A percentile compares a stretch with the other conserved stretches of the same genome.
These are phyloP conservation scores for Spea bombifrons DNA, from an alignment of 2,113 vertebrate species.

Conservation along the genomic window DNA sequence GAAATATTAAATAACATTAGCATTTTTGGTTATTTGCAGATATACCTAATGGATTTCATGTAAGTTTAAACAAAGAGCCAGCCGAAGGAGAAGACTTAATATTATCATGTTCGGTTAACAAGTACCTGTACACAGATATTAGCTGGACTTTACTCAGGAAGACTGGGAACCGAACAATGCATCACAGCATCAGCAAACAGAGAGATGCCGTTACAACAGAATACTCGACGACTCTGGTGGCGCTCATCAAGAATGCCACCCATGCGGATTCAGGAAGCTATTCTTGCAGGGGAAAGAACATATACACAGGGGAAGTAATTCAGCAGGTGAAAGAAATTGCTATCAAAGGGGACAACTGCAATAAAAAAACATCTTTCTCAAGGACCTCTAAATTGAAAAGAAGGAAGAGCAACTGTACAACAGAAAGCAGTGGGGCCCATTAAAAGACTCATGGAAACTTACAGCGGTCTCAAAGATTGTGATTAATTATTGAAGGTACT, in stretches of 20 bases:
- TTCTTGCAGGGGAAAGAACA: slow-evolving; percentile 78
- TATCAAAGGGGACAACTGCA: slow-evolving; percentile 84
- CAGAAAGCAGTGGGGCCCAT: slow-evolving; percentile 75
- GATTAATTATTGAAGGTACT: slow-evolving; percentile 73
- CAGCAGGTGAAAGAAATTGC: slow-evolving; percentile 78
- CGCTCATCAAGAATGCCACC: slow-evolving; percentile 79
- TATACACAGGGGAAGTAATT: slow-evolving; percentile 74
- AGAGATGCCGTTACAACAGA: slow-evolving; percentile 61
- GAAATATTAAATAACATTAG: slow-evolving; percentile 44
- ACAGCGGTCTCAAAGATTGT: slow-evolving; percentile 73
- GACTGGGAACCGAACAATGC: slow-evolving; percentile 60
- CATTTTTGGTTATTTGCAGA: slow-evolving; percentile 67
- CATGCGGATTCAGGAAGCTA: slow-evolving; percentile 80
- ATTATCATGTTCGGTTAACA: slow-evolving; percentile 84
- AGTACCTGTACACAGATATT: slow-evolving; percentile 81
- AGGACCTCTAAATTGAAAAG: slow-evolving; percentile 79
- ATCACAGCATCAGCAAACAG: slow-evolving; percentile 54
- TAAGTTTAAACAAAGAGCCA: slow-evolving; percentile 72
- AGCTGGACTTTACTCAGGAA: slow-evolving; percentile 76
- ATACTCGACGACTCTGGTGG: slow-evolving; percentile 72
- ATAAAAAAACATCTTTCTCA: slow-evolving; percentile 77
- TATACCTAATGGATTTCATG: slow-evolving; percentile 78
- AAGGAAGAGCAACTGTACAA: slow-evolving; percentile 76
- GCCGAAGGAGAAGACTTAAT: slow-evolving; percentile 81
- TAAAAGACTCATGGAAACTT: slow-evolving; percentile 75